Evolutionary conservation across 2,888 invertebrate species (phyloP).

Genomic region (Cordylochernes scorpioides): DNA sequence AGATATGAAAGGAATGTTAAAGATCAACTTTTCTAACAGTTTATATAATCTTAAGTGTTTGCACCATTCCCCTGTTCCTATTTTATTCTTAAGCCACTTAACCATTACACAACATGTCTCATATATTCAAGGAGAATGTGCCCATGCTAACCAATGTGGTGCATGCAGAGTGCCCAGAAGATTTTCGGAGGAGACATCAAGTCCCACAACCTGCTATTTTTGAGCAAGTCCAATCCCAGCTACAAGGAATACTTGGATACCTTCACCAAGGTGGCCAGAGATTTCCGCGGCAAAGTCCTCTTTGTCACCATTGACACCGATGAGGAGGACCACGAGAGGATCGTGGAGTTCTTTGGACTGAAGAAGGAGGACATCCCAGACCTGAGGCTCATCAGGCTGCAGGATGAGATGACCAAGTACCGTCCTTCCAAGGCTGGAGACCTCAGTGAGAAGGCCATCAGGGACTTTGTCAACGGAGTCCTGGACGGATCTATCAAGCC

Average conservation of each 20-base stretch:
- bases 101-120: too few species aligned
- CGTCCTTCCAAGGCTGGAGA: constrained; percentile 43
- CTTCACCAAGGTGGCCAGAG: constrained; percentile 55
- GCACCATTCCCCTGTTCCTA: too few species aligned
- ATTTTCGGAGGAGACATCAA: constrained; percentile 96
- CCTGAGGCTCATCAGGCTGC: constrained; percentile 69
- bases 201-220: constrained; percentile 78
- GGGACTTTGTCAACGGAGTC: constrained; percentile 62
- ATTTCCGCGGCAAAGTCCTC: constrained; percentile 58
- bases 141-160: too few species aligned
- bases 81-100: too few species aligned
- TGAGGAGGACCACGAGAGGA: constrained; percentile 81
- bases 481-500: constrained; percentile 76
- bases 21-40: too few species aligned
- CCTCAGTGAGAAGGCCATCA: constrained; percentile 35
- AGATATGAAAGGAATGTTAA: too few species aligned
- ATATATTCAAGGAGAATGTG: too few species aligned
- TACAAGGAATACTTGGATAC: constrained; percentile 52
- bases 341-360: constrained; percentile 97
- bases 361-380: constrained; percentile 72
- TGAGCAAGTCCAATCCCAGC: constrained; percentile 55
- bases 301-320: constrained; percentile 86
- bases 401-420: constrained; percentile 92
- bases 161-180: constrained; percentile 72
- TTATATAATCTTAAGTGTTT: too few species aligned